Evolutionary conservation across 1,140 invertebrate species (phyloP), one percentile per base, ranked within the genome.

Genomic region (Drusus annulatus): DNA sequence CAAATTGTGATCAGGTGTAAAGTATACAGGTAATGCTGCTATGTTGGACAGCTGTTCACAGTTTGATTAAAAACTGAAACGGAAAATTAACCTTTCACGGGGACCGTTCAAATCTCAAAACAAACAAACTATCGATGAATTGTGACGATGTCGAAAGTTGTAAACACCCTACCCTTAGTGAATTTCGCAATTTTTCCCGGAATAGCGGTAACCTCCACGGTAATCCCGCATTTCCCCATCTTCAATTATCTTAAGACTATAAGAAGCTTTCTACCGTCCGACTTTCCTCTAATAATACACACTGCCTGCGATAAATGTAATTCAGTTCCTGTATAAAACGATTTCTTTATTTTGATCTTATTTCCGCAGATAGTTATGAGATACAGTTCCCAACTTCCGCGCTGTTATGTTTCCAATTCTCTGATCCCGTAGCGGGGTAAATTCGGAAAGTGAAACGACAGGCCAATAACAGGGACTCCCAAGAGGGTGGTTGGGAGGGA

Each of bases 361-460:
- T 71, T 51, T 71, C 62, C 45, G 25, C 25, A 71, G 51, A 71
- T 71, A 71, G 68, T 71, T 71, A 71, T 54, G 68, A 71, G 68
- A 54, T 71, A 54, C 68, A 71, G 68, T 71, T 71, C 19, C 63
- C 36, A 52, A 51, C 50, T 71, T 25, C 68, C 68, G 68, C 68
- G 63, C 63, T 45, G 63, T 68, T 71, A 28, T 65, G 68, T 71
- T 71, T 51, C 68, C 68, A 71, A 71, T 71, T 71, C 19, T 71
- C 68, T 25, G 19, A 52, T 52, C 68, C 45, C 36, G 68, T 17
- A 28, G 50, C 52, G 68, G 50, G 51, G 68, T 71, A 50, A 71
- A 71, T 71, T 71, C 68, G 68, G 62, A 71, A 71, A 71, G 68
- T 71, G 68, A 71, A 71, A 71, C 68, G 68, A 71, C 68, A 51